These are phyloP conservation scores for Penaeus monodon DNA, from an alignment of 2,888 invertebrate species.

Conservation along the genomic window DNA sequence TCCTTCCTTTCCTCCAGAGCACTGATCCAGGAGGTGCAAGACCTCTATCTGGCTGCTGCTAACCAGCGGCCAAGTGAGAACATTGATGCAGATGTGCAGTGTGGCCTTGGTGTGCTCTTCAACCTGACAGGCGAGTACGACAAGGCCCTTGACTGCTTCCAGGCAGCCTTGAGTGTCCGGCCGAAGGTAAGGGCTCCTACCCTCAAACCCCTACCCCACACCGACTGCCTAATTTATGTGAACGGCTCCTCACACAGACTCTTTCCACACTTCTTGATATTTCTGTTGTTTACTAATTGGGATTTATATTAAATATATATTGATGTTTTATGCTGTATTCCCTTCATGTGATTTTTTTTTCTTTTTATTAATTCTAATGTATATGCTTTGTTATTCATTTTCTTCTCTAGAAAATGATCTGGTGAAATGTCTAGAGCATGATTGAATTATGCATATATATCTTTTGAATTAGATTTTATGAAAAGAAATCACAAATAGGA, in stretches of 20 bases:
- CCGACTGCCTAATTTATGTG: too few relatives aligned
- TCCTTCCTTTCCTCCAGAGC: slow-evolving; percentile 56
- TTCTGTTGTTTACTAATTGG: too few relatives aligned
- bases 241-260: not conserved
- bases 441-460: too few relatives aligned
- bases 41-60: slow-evolving; percentile 75
- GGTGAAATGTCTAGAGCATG: too few relatives aligned
- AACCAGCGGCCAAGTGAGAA: slow-evolving; percentile 77
- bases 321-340: not conserved
- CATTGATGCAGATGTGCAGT: slow-evolving; percentile 91
- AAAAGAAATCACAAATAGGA: too few relatives aligned
- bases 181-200: slow-evolving; percentile 75
- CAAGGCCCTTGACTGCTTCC: slow-evolving; percentile 96
- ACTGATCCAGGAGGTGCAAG: slow-evolving; percentile 66
- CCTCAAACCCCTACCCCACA: not conserved
- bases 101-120: slow-evolving; percentile 93
- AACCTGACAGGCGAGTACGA: slow-evolving; percentile 94
- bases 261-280: too few relatives aligned
- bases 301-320: too few relatives aligned
- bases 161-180: slow-evolving; percentile 85
- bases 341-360: not conserved
- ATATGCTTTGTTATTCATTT: too few relatives aligned
- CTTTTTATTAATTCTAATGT: too few relatives aligned
- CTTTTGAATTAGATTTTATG: too few relatives aligned
- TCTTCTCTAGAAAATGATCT: too few relatives aligned